A percentile compares a stretch with the other conserved stretches of the same genome.
Conservation (phyloP, 2,888 invertebrate species). For the Acleris cristana region DNA sequence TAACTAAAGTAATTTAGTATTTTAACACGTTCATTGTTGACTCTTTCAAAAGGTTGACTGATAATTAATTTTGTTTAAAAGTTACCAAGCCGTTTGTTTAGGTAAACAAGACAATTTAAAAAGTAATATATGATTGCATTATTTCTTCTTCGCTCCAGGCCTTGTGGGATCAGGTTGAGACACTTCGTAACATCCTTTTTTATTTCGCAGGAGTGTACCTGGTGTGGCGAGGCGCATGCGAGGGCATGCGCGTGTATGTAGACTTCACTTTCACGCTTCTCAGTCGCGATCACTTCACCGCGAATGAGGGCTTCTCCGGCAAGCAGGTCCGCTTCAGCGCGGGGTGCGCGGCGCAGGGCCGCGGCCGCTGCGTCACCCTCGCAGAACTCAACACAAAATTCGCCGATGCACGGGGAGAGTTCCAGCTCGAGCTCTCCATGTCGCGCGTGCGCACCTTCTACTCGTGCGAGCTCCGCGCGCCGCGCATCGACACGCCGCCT, state of each 20-base stretch:
- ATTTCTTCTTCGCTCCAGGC: too few relatives aligned
- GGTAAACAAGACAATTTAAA: too few relatives aligned
- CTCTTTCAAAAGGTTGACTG: too few relatives aligned
- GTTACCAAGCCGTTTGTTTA: too few relatives aligned
- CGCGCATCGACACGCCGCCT: constrained; percentile 79
- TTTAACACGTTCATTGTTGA: too few relatives aligned
- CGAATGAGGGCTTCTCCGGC: constrained; percentile 91
- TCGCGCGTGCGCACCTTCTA: constrained; percentile 89
- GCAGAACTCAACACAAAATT: constrained; percentile 88
- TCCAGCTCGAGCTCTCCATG: constrained; percentile 91
- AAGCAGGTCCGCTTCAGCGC: constrained; percentile 88
- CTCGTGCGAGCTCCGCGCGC: constrained; percentile 87
- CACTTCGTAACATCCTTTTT: too few relatives aligned
- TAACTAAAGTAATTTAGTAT: too few relatives aligned
- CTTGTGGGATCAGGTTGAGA: too few relatives aligned
- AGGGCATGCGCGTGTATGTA: constrained; percentile 89
- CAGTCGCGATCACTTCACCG: constrained; percentile 92
- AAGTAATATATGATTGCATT: too few relatives aligned
- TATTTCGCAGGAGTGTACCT: constrained; percentile 87
- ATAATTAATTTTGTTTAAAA: too few relatives aligned
- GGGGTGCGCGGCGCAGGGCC: constrained; percentile 89
- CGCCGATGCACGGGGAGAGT: constrained; percentile 91
- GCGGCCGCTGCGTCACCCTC: constrained; percentile 88
- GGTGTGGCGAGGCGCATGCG: constrained; percentile 90
- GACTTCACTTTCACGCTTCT: constrained; percentile 92